phyloP scores from a whole-genome alignment of 2,113 vertebrate species.

The Podarcis muralis region DNA sequence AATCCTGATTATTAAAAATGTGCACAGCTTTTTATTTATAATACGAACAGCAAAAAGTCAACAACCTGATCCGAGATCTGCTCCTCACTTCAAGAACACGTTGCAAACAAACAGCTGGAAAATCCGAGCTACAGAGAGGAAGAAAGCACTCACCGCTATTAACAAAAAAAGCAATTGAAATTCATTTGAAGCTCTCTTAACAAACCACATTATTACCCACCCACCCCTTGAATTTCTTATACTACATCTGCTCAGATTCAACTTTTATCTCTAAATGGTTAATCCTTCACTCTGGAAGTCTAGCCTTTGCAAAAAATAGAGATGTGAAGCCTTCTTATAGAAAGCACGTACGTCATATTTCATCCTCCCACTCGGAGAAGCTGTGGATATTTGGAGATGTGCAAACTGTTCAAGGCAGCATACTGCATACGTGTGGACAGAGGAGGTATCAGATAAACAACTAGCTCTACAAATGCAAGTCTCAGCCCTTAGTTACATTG shows the following conservation, averaged over 20 bases:
- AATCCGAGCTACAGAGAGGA: slow-evolving; percentile 47
- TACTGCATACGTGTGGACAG: background rate
- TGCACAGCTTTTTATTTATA: slow-evolving; percentile 30
- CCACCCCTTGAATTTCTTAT: background rate
- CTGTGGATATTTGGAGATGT: background rate
- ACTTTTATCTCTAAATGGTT: slow-evolving; percentile 5
- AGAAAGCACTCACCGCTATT: slow-evolving; percentile 24
- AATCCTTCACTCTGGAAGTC: background rate
- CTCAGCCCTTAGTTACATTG: background rate
- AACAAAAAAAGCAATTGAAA: slow-evolving; percentile 21
- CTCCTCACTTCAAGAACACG: slow-evolving; percentile 42
- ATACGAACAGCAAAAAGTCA: slow-evolving; percentile 47
- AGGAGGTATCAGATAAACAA: background rate
- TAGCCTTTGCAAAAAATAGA: background rate
- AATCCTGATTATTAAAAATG: slow-evolving; percentile 67
- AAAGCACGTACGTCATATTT: background rate
- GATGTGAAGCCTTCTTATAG: slow-evolving; percentile 6
- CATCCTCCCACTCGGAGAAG: background rate
- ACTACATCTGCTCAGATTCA: slow-evolving; percentile 22
- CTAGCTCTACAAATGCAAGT: background rate
- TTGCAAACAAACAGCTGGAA: slow-evolving; percentile 62
- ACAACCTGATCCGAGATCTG: slow-evolving; percentile 37
- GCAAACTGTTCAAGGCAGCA: background rate
- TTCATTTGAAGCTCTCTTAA: slow-evolving; percentile 48
- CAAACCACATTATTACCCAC: background rate